phyloP scores from a whole-genome alignment of 1,140 invertebrate genomes.

The Drusus annulatus region DNA sequence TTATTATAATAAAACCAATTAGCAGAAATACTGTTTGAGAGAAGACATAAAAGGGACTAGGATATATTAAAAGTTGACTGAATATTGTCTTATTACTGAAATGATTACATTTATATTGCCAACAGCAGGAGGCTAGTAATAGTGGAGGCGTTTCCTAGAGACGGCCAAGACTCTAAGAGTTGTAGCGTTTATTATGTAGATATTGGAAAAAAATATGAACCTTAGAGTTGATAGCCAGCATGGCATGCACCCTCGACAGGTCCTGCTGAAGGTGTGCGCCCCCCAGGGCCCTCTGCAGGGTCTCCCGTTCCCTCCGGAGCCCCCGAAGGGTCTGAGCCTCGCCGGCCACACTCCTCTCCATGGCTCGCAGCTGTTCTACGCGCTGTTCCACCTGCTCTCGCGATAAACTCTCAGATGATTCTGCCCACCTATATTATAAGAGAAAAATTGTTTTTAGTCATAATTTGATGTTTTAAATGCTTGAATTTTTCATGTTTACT shows the following conservation, averaged over 20 bases:
- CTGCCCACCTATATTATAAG: constrained; percentile 64
- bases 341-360: constrained; percentile 89
- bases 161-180: no score
- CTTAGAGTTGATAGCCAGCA: constrained; percentile 92
- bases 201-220: constrained; percentile 66
- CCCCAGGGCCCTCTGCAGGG: constrained; percentile 83
- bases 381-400: constrained; percentile 71
- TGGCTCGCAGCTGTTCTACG: constrained; percentile 84
- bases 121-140: no score
- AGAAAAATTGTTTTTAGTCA: neutral
- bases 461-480: no score
- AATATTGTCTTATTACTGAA: no score
- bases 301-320: constrained; percentile 90
- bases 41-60: no score
- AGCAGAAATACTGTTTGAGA: no score
- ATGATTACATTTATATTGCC: no score
- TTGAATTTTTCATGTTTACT: no score
- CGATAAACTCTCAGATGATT: constrained; percentile 56
- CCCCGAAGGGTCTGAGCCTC: constrained; percentile 88
- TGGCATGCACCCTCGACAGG: constrained; percentile 84
- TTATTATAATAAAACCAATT: no score
- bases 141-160: no score
- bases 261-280: constrained; percentile 82
- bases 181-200: constrained; percentile 47
- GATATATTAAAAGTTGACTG: no score